phyloP scores from a whole-genome alignment of 2,113 vertebrate genomes.

The Machaerirhynchus nigripectus region DNA sequence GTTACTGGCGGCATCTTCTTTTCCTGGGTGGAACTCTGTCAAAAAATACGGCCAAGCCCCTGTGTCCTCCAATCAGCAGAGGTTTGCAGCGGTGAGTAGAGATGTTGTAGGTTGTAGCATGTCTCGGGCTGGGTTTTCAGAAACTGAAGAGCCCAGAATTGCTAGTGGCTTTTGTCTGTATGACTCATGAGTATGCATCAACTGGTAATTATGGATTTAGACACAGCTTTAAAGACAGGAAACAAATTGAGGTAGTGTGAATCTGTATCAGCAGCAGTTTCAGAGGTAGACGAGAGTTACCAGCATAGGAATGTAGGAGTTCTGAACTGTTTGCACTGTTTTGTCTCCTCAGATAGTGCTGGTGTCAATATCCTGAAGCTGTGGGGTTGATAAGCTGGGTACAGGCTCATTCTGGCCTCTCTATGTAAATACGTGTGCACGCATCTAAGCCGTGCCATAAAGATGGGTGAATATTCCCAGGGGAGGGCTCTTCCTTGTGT shows the following conservation, averaged over 20 bases:
- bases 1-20: background rate
- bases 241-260: background rate
- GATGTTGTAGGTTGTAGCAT: background rate
- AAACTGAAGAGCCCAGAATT: background rate
- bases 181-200: background rate
- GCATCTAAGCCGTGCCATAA: background rate
- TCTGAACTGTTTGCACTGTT: background rate
- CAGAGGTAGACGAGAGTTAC: background rate
- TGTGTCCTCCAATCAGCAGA: background rate
- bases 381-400: background rate
- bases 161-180: background rate
- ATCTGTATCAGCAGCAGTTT: background rate
- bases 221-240: background rate
- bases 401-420: background rate
- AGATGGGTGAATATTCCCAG: background rate
- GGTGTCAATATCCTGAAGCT: background rate
- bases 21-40: background rate
- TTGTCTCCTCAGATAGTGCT: background rate
- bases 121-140: background rate
- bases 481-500: background rate
- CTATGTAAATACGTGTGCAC: accelerated
- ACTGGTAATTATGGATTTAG: background rate
- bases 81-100: background rate
- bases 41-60: background rate
- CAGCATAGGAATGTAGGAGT: background rate